Evolutionary conservation across 2,113 vertebrate species (phyloP), one percentile per base, ranked within the genome.

Genomic region (Collichthys lucidus): DNA sequence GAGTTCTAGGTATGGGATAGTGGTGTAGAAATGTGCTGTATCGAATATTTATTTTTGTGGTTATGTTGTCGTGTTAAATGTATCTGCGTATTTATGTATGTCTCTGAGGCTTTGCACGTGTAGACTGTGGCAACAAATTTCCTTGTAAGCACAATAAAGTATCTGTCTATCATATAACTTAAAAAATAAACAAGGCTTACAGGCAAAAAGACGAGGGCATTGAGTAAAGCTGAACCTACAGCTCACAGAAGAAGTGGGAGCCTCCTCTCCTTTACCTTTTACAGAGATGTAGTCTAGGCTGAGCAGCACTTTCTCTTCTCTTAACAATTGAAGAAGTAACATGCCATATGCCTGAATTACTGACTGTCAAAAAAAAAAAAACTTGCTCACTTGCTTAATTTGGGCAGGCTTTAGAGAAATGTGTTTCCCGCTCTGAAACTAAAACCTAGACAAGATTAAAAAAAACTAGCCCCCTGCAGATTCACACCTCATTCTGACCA

Each of bases 401-500:
- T 40, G 35, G 9, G 9, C 7, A 40, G 35, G 35, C 35, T 42
- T 42, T 15, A n/a, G 20, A 70, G 16, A 5, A 3, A 24, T 57
- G 57, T 12, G 6, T 5, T 15, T 19, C 15, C 60, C 20, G 11
- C 12, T 1, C 4, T 47, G 11, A 64, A 50, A 42, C 16, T 75
- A 2, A 53, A 47, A 52, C 35, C 35, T 35, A 35, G 31, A 31
- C 31, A 31, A 35, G 31, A 31, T 2, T 17, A n/a, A 5, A 17
- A 0, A 63, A 73, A 76, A 62, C n/a, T 24, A 52, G 22, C 46
- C 49, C 11, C 1, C 3, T 42, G 52, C 52, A 24, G 66, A 24
- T 56, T 76, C 44, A 81, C 72, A 77, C 76, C 52, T 80, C 56
- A 19, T 20, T 53, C 44, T 67, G 17, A 82, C 78, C 79, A 55